These are phyloP conservation scores for Eupristina koningsbergeri DNA, from an alignment of 1,140 invertebrate genomes.

Conservation along the genomic window DNA sequence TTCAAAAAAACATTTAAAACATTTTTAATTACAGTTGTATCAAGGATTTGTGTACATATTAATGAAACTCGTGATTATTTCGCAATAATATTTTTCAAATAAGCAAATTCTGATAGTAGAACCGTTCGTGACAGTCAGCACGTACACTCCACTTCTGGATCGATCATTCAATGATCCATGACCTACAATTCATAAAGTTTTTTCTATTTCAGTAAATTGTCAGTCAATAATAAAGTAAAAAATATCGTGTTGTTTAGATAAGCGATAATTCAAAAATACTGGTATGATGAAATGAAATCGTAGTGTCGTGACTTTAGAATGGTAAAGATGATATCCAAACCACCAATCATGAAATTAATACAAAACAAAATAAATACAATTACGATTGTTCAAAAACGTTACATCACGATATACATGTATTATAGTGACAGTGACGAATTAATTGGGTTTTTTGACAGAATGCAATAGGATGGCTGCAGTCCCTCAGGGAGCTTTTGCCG, in stretches of 20 bases:
- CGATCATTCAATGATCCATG: no score
- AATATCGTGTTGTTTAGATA: neutral
- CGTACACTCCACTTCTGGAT: no score
- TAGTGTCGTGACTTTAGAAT: neutral
- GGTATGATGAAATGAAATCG: neutral
- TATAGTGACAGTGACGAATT: neutral
- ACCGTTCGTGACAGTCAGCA: no score
- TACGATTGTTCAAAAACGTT: no score
- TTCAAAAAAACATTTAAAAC: no score
- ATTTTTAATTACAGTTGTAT: no score
- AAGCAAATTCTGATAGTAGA: no score
- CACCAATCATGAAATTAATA: neutral
- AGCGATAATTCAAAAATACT: neutral
- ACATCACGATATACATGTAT: no score
- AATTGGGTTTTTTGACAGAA: conserved; percentile 50
- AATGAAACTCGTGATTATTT: no score
- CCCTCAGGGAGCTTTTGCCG: conserved; percentile 75
- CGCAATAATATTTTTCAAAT: no score
- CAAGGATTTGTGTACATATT: no score
- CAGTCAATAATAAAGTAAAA: neutral
- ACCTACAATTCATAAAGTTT: neutral
- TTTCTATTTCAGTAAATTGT: neutral
- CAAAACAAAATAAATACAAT: no score
- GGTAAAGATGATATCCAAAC: conserved; percentile 5
- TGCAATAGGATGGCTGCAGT: conserved; percentile 74